Evolutionary conservation across 2,888 invertebrate species (phyloP).

Genomic region (Sisyra nigra): DNA sequence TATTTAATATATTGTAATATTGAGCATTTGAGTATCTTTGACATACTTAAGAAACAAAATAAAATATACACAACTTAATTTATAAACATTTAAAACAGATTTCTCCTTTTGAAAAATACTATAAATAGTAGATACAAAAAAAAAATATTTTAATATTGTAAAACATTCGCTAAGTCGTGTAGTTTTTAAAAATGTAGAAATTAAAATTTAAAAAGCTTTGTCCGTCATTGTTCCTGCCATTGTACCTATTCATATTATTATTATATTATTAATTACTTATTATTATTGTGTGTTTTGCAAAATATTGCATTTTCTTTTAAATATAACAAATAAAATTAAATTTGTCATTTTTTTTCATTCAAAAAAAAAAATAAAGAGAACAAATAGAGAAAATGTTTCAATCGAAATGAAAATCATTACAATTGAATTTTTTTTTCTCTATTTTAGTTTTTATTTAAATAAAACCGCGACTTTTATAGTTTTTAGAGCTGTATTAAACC

Average conservation of each 20-base stretch:
- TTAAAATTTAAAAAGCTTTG: slow-evolving; percentile 20
- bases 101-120: neutral
- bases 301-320: no score
- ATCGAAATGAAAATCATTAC: neutral
- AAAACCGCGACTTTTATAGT: no score
- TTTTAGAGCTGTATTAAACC: no score
- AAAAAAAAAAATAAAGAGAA: neutral
- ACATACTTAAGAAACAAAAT: no score
- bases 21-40: no score
- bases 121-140: neutral
- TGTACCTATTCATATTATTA: slow-evolving; percentile 9
- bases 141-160: slow-evolving; percentile 3
- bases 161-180: neutral
- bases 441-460: no score
- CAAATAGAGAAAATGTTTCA: neutral
- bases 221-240: slow-evolving; percentile 31
- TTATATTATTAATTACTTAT: slow-evolving; percentile 7
- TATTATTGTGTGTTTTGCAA: slow-evolving; percentile 3
- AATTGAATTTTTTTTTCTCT: no score
- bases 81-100: no score
- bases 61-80: no score
- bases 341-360: slow-evolving; percentile 2
- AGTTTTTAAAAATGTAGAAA: slow-evolving; percentile 2
- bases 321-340: no score
- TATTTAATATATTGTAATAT: no score